Base-by-base conservation (phyloP, 2,113 vertebrate genomes). In the Phoenicopterus ruber region DNA sequence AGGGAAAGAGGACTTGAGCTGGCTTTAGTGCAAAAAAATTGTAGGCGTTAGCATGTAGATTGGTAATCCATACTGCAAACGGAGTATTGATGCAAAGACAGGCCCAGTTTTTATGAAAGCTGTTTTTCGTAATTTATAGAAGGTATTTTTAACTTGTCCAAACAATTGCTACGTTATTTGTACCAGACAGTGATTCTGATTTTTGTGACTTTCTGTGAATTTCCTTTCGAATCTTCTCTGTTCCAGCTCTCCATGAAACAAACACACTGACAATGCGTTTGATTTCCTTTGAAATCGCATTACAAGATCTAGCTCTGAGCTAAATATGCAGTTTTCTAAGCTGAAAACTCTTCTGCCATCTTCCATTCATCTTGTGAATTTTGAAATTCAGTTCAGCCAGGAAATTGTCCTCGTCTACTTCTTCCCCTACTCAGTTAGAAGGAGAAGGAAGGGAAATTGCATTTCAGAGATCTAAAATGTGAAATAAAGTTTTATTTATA, bases 341-440 rank as follows among this genome's bases (percentile, higher is more conserved):
- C 47, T 61, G 59, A 79, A 88, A 78, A 54, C 21, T 93, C 20
- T 76, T 84, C 38, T 88, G 40, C 36, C 32, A 24, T 85, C n/a
- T 17, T 79, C 20, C 47, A 72, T 79, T 89, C 54, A 42, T 91
- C 34, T 65, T 2, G 16, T 47, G 40, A 89, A 92, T 87, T 96
- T 78, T 69, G 57, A 94, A 95, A 72, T 94, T 69, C 49, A 79
- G 58, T 87, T 94, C 61, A 91, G 25, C 28, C 65, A 91, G 91
- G 86, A 93, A 91, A 95, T 82, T 91, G 20, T 76, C 49, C 26
- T 84, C 22, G 55, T 63, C 15, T 82, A 6, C 10, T 78, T 73
- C n/a, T 93, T 74, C 34, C 28, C 6, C 11, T 72, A 20, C n/a
- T 87, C 28, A 52, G 18, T 58, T 71, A 85, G 49, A 92, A 50